These are phyloP conservation scores for Deilephila elpenor DNA, from an alignment of 2,888 invertebrate species.

Conservation along the genomic window DNA sequence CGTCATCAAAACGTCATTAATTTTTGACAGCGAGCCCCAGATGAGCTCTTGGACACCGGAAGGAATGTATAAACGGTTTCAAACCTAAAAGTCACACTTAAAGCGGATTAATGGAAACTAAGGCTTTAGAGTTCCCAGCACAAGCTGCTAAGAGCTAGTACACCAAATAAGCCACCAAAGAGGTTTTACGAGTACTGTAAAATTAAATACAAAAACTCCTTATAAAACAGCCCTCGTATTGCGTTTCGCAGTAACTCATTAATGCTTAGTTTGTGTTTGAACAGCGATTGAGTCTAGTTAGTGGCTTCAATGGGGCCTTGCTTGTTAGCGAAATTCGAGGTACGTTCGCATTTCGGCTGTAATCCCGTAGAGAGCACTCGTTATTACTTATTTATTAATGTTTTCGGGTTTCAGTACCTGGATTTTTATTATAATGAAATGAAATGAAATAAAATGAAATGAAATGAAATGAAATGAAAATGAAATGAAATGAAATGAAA, in stretches of 20 bases:
- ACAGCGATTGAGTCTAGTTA: not conserved
- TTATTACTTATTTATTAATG: not conserved
- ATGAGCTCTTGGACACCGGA: no score
- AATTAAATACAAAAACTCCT: not conserved
- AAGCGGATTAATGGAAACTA: no score
- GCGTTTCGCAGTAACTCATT: not conserved
- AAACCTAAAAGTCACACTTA: no score
- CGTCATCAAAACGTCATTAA: no score
- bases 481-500: no score
- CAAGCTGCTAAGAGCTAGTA: no score
- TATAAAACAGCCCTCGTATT: not conserved
- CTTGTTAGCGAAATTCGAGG: constrained; percentile 16
- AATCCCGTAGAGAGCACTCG: not conserved
- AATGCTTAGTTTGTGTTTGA: not conserved
- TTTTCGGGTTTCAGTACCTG: not conserved
- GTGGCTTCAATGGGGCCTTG: not conserved
- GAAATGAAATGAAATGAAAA: no score
- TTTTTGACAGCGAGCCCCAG: no score
- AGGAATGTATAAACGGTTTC: no score
- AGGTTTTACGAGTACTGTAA: not conserved
- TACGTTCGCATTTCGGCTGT: not conserved
- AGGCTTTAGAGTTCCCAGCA: no score
- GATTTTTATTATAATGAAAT: not conserved
- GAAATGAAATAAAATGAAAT: no score
- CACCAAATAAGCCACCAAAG: not conserved